A percentile compares a stretch with the other conserved stretches of the same genome.
These are phyloP conservation scores for Lithobates pipiens DNA, from an alignment of 2,797 vertebrate genomes.

Conservation along the genomic window DNA sequence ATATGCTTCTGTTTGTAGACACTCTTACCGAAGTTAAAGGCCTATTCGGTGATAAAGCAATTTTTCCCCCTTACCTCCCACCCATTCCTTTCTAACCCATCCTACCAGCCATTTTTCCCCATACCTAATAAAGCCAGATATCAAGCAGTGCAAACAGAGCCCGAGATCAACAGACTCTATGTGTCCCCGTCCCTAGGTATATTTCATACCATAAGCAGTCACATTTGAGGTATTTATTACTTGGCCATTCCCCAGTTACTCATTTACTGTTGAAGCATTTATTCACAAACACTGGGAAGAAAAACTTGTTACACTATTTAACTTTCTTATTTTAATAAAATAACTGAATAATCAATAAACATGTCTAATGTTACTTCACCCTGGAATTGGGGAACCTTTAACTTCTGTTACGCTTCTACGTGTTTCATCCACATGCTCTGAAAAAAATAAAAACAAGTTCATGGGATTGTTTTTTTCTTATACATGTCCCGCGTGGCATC, in stretches of 20 bases:
- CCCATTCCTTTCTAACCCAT: no score
- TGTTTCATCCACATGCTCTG: conserved; percentile 17
- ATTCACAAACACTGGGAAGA: not conserved
- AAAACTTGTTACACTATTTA: not conserved
- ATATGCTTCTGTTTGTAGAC: no score
- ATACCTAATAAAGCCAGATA: no score
- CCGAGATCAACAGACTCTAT: no score
- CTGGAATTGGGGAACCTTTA: not conserved
- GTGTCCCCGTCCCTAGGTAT: no score
- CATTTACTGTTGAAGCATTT: not conserved
- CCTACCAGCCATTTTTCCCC: no score
- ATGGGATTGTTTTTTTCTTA: not conserved
- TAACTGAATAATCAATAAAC: not conserved
- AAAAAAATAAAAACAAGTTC: not conserved
- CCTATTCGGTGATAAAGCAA: no score
- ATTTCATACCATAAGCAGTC: not conserved
- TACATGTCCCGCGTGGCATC: no score
- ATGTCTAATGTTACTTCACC: conserved; percentile 7
- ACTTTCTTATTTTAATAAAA: not conserved
- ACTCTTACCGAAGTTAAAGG: no score
- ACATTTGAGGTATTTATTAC: not conserved
- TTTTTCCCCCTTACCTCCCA: no score
- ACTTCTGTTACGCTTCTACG: conserved; percentile 1
- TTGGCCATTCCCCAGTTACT: no score
- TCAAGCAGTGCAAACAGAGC: no score